A percentile compares a stretch with the other conserved stretches of the same genome.
Evolutionary conservation across 2,888 invertebrate genomes (phyloP).

Genomic region (Tigriopus californicus): DNA sequence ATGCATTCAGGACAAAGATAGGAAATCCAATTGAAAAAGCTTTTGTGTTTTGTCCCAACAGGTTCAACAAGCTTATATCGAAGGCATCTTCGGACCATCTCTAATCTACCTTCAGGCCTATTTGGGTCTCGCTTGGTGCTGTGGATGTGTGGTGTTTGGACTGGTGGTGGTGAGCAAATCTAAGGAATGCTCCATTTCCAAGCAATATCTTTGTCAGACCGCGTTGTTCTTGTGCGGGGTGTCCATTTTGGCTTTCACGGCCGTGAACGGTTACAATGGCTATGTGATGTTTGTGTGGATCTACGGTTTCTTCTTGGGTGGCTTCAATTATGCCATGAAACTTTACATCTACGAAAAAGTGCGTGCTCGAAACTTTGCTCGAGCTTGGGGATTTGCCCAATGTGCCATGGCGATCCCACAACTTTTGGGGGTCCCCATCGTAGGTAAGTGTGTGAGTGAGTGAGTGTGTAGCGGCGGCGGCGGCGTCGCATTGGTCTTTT

Average conservation of each 20-base stretch:
- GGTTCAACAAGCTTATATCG: slow-evolving; percentile 18
- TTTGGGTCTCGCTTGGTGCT: slow-evolving; percentile 58
- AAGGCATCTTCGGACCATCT: neutral
- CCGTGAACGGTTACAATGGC: slow-evolving; percentile 39
- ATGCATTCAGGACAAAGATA: neutral
- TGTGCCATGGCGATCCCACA: neutral
- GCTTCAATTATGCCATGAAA: slow-evolving; percentile 68
- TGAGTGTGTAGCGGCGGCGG: too few relatives aligned
- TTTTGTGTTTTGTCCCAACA: slow-evolving; percentile 6
- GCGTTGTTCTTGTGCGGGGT: slow-evolving; percentile 58
- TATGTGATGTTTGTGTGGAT: slow-evolving; percentile 54
- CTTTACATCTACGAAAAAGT: slow-evolving; percentile 77
- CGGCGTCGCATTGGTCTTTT: neutral
- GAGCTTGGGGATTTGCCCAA: slow-evolving; percentile 74
- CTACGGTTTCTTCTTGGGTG: slow-evolving; percentile 60
- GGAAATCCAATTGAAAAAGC: neutral
- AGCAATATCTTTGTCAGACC: slow-evolving; percentile 59
- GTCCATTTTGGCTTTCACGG: slow-evolving; percentile 53
- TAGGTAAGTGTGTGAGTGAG: slow-evolving; percentile 31
- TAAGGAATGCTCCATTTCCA: slow-evolving; percentile 61
- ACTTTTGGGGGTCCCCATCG: slow-evolving; percentile 47
- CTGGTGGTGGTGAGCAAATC: slow-evolving; percentile 61
- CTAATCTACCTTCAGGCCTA: neutral
- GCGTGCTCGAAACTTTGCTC: slow-evolving; percentile 60
- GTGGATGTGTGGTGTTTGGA: slow-evolving; percentile 62